A percentile compares a stretch with the other conserved stretches of the same genome.
These are phyloP conservation scores for Agrypnia vestita DNA, from an alignment of 1,140 invertebrate genomes.

Conservation along the genomic window DNA sequence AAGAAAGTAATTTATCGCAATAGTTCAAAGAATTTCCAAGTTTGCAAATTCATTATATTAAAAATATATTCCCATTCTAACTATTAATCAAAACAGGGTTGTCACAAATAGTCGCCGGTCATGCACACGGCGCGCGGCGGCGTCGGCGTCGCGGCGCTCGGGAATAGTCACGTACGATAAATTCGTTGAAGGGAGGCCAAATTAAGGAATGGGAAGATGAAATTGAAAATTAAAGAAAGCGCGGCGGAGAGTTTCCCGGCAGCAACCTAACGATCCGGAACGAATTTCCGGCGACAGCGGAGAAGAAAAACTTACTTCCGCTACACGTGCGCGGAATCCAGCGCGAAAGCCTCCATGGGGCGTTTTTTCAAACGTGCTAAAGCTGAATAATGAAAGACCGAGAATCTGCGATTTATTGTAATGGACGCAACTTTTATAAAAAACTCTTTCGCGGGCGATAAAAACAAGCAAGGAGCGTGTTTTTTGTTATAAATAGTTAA, in stretches of 20 bases:
- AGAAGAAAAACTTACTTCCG: slow-evolving; percentile 56
- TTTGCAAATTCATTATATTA: too few species aligned
- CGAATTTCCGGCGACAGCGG: slow-evolving; percentile 56
- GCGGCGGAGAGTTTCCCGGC: slow-evolving; percentile 43
- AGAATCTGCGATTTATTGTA: slow-evolving; percentile 1
- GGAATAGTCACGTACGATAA: slow-evolving; percentile 53
- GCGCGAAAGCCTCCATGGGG: slow-evolving; percentile 16
- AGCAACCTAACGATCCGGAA: slow-evolving; percentile 57
- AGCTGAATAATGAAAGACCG: slow-evolving; percentile 16
- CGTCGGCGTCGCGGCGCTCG: too few species aligned
- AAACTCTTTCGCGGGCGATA: too few species aligned
- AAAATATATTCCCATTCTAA: too few species aligned
- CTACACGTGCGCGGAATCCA: slow-evolving; percentile 51
- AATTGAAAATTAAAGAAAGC: slow-evolving; percentile 60
- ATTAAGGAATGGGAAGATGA: slow-evolving; percentile 58
- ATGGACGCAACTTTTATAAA: neutral
- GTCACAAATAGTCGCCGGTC: neutral
- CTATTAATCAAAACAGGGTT: slow-evolving; percentile 5
- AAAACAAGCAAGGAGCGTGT: too few species aligned
- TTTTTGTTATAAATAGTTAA: too few species aligned
- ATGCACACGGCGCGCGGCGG: neutral
- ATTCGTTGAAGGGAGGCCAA: slow-evolving; percentile 57
- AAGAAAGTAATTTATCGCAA: too few species aligned
- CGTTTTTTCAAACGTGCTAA: slow-evolving; percentile 10
- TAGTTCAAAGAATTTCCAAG: too few species aligned